Percentiles rank a stretch among this genome's conserved stretches.
Evolutionary conservation across 92 coral and sea anemone species (phyloP).

Genomic region (Palythoa grandiflora): DNA sequence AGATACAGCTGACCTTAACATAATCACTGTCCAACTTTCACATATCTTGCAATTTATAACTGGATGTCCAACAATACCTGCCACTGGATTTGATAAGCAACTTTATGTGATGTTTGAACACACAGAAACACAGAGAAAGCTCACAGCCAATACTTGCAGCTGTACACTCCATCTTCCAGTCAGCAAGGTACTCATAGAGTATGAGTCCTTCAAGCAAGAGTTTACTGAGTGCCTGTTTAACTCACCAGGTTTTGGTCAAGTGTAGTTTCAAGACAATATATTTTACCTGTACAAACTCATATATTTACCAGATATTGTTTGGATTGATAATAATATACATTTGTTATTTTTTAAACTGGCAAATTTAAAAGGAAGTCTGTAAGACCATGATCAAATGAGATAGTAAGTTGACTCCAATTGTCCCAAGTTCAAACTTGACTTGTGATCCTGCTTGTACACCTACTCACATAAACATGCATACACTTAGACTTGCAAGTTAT

Average conservation of each 20-base stretch:
- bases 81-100: slow-evolving; percentile 58
- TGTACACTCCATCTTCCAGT: slow-evolving; percentile 68
- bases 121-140: slow-evolving; percentile 64
- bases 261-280: slow-evolving; percentile 46
- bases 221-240: slow-evolving; percentile 71
- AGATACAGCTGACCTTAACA: slow-evolving; percentile 54
- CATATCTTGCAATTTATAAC: slow-evolving; percentile 67
- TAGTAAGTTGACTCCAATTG: slow-evolving; percentile 1
- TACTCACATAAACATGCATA: slow-evolving; percentile 24
- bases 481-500: slow-evolving; percentile 3
- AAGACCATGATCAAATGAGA: not conserved
- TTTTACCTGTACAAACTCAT: slow-evolving; percentile 15
- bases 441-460: slow-evolving; percentile 25
- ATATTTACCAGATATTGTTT: not conserved
- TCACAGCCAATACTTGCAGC: slow-evolving; percentile 66
- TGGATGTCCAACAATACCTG: slow-evolving; percentile 66
- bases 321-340: slow-evolving; percentile 1
- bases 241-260: slow-evolving; percentile 76
- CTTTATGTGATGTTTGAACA: slow-evolving; percentile 62
- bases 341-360: slow-evolving; percentile 15
- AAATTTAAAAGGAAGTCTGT: not conserved
- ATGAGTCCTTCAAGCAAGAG: slow-evolving; percentile 67
- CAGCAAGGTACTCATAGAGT: slow-evolving; percentile 58
- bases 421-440: slow-evolving; percentile 21
- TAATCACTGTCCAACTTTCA: slow-evolving; percentile 52